A percentile compares a stretch with the other conserved stretches of the same genome.
phyloP scores from a whole-genome alignment of 2,797 vertebrate genomes.

The Pterois miles region DNA sequence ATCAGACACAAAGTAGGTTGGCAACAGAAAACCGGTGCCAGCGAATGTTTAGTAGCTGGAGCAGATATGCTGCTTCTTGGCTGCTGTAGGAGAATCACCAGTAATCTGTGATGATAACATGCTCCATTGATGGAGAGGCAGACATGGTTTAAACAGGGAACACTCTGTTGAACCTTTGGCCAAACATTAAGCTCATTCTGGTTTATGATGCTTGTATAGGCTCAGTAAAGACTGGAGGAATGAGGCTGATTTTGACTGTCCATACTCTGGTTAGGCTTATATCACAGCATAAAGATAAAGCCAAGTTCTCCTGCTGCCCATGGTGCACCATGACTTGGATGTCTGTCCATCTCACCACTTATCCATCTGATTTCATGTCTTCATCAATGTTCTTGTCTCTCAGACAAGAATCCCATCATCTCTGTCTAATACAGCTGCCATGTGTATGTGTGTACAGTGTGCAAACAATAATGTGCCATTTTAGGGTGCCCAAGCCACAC shows the following conservation, averaged over 20 bases:
- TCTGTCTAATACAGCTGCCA: conserved; percentile 11
- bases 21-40: neutral
- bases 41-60: neutral
- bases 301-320: neutral
- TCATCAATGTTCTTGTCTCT: conserved; percentile 13
- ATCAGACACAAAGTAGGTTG: neutral
- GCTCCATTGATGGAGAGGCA: neutral
- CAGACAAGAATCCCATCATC: neutral
- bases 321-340: conserved; percentile 57
- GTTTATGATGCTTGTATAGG: conserved; percentile 36
- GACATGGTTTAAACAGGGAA: conserved; percentile 15
- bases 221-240: neutral
- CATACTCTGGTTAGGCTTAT: neutral
- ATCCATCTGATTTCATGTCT: conserved; percentile 28
- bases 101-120: neutral
- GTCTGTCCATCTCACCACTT: conserved; percentile 28
- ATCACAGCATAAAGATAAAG: neutral
- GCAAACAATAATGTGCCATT: conserved; percentile 20
- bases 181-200: conserved; percentile 29
- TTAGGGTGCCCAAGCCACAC: neutral
- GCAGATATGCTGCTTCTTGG: conserved; percentile 4
- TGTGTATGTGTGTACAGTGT: conserved; percentile 26
- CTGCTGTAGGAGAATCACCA: conserved; percentile 6
- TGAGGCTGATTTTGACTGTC: neutral
- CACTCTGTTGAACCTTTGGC: conserved; percentile 7